Base-by-base conservation (phyloP, 2,888 invertebrate genomes). In the Phania funesta region DNA sequence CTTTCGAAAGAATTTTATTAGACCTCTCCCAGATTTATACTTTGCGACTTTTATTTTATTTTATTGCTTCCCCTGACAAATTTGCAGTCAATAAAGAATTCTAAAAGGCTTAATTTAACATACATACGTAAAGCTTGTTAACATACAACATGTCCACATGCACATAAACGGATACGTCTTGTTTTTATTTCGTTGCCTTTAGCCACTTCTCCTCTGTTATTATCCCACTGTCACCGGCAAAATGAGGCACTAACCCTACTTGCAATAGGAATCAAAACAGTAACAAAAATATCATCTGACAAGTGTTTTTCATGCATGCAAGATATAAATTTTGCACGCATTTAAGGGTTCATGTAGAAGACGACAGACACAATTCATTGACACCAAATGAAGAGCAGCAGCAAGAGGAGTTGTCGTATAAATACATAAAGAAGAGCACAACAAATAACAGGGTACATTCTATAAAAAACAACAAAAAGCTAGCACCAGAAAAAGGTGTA, bases 301-400 rank as follows among this genome's bases (percentile, higher is more conserved):
- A 82, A 82, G 81, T 82, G 81, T 68, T 82, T 68, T 73, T 76
- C 76, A 81, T 76, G 76, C 80, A 71, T 81, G 71, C 48, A 67
- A 76, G 62, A 56, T 77, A 77, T 81, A 81, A 73, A 81, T 81
- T 77, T 77, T 81, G 73, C 73, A 81, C 81, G 81, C 81, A 82
- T 82, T 78, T 65, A 64, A 68, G 74, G 81, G 56, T 74, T 64
- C 77, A 78, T 82, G 56, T 82, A 77, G 44, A 54, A 77, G 62
- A 48, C 81, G 81, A 77, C 81, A 81, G 81, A 77, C 81, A 81
- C 77, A 81, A 77, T 77, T 77, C 81, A 81, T 77, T 77, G 81
- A 82, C 74, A 82, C 52, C 73, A 68, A 77, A 56, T 78, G 68
- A 74, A 74, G 67, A 44, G 62, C 16, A 41, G n/a, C 24, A 60